Evolutionary conservation across 2,888 invertebrate genomes (phyloP).

Genomic region (Spatulosminthurus flaviceps): DNA sequence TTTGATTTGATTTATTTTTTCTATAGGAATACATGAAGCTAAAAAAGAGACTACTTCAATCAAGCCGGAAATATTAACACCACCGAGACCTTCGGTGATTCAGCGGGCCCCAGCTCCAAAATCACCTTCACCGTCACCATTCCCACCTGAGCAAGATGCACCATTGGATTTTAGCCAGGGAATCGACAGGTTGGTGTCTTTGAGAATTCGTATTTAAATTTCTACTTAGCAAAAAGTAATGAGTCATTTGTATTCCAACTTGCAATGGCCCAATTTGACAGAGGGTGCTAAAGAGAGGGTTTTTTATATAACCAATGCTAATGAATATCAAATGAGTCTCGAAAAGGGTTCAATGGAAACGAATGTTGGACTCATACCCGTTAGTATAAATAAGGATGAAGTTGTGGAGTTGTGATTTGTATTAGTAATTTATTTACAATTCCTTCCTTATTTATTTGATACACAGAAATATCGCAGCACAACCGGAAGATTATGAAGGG

Average conservation of each 20-base stretch:
- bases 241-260: slow-evolving; percentile 28
- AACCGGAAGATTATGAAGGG: slow-evolving; percentile 63
- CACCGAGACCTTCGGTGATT: slow-evolving; percentile 77
- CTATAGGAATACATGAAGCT: slow-evolving; percentile 46
- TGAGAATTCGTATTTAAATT: slow-evolving; percentile 1
- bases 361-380: too few relatives aligned
- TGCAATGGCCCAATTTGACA: slow-evolving; percentile 34
- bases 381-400: too few relatives aligned
- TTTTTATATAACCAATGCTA: not conserved
- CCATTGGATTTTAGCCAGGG: slow-evolving; percentile 64
- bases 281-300: slow-evolving; percentile 21
- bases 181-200: slow-evolving; percentile 53
- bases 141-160: slow-evolving; percentile 67
- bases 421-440: too few relatives aligned
- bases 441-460: too few relatives aligned
- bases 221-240: not conserved
- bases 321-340: not conserved
- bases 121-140: slow-evolving; percentile 64
- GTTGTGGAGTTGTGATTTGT: too few relatives aligned
- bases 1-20: slow-evolving; percentile 44
- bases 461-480: slow-evolving; percentile 53
- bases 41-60: slow-evolving; percentile 54
- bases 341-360: too few relatives aligned
- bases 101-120: slow-evolving; percentile 76
- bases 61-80: slow-evolving; percentile 60